Conservation (phyloP, 2,888 invertebrate genomes). For the Xestia xanthographa region DNA sequence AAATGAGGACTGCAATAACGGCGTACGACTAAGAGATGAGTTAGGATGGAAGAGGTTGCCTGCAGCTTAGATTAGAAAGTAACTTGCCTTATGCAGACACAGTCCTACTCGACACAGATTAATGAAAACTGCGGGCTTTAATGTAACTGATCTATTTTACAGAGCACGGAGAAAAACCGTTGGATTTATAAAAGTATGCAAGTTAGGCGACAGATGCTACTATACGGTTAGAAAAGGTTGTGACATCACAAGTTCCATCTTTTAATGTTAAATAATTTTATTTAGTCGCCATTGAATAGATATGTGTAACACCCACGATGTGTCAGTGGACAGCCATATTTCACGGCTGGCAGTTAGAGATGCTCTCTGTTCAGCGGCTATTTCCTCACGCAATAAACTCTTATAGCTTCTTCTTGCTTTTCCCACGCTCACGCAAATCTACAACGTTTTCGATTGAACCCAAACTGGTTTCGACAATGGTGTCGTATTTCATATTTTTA, state of each 20-base stretch:
- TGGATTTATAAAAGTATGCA: conserved; percentile 21
- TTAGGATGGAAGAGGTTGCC: conserved; percentile 68
- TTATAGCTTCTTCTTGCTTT: conserved; percentile 64
- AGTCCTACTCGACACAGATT: conserved; percentile 53
- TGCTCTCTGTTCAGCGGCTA: conserved; percentile 65
- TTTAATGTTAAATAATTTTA: conserved; percentile 48
- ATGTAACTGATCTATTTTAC: conserved; percentile 32
- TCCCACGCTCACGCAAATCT: conserved; percentile 76
- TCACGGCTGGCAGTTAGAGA: conserved; percentile 49
- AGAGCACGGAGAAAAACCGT: conserved; percentile 19
- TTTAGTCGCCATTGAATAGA: conserved; percentile 49
- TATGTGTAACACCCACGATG: conserved; percentile 67
- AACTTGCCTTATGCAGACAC: conserved; percentile 52
- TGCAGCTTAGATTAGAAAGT: conserved; percentile 80
- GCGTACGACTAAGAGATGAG: conserved; percentile 77
- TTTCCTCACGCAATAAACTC: conserved; percentile 69
- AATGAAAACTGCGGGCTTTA: conserved; percentile 63
- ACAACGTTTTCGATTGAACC: conserved; percentile 63
- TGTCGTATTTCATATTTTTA: conserved; percentile 72
- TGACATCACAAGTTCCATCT: conserved; percentile 44
- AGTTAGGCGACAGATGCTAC: neutral
- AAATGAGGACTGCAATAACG: conserved; percentile 79
- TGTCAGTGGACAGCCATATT: conserved; percentile 61
- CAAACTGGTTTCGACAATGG: conserved; percentile 70
- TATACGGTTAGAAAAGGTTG: conserved; percentile 17